Conservation (phyloP, 2,113 vertebrate species). For the Chamaea fasciata region DNA sequence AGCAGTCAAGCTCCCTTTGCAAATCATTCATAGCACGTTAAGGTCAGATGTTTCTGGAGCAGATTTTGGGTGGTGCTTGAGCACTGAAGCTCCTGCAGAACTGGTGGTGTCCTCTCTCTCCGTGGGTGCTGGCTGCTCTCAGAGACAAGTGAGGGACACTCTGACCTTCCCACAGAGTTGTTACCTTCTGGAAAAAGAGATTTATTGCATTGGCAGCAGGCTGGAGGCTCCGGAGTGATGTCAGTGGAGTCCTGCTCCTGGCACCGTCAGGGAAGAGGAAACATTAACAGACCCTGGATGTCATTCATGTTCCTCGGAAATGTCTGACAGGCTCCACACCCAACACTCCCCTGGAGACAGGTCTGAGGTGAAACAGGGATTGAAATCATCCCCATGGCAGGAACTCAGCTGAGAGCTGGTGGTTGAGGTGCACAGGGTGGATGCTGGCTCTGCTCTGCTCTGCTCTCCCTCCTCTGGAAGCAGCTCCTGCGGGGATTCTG, state of each 20-base stretch:
- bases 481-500: background rate
- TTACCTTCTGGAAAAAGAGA: background rate
- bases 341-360: background rate
- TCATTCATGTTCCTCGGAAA: background rate
- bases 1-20: background rate
- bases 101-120: background rate
- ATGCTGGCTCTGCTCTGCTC: background rate
- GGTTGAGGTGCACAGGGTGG: too few relatives aligned
- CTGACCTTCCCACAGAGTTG: background rate
- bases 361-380: background rate
- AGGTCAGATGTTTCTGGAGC: background rate
- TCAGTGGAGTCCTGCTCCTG: background rate
- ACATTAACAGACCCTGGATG: background rate
- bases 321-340: background rate
- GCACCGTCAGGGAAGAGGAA: background rate
- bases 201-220: background rate
- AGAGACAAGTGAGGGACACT: background rate
- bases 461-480: background rate
- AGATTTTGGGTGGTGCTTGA: background rate
- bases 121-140: background rate
- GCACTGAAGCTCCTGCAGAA: background rate
- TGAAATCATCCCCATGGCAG: background rate
- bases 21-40: background rate
- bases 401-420: accelerated
- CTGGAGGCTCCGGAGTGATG: background rate